These are phyloP conservation scores for Engraulis encrasicolus DNA, from an alignment of 2,113 vertebrate species.

Conservation along the genomic window DNA sequence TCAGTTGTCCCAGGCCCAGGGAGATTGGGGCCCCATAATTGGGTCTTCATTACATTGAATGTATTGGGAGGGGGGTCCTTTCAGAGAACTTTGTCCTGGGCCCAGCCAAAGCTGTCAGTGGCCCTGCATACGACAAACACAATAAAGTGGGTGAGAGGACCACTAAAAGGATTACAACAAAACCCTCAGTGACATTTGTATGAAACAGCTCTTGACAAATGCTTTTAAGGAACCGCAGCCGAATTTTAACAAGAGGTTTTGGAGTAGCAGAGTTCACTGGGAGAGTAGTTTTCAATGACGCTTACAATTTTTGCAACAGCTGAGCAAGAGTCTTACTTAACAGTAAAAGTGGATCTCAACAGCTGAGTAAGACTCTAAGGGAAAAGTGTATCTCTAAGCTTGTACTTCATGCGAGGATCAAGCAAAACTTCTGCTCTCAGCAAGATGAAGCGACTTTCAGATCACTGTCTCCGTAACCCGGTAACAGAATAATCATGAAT, in stretches of 20 bases:
- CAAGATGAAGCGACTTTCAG: background rate
- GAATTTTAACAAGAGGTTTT: background rate
- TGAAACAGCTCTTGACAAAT: background rate
- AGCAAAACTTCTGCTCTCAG: background rate
- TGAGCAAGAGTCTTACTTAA: no score
- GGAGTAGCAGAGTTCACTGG: background rate
- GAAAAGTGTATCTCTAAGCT: background rate
- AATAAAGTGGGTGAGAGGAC: background rate
- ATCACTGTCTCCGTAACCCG: no score
- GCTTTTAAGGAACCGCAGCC: background rate
- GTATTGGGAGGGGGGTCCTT: no score
- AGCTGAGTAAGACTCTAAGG: background rate
- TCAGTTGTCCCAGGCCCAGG: no score
- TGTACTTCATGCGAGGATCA: background rate
- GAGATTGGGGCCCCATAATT: no score
- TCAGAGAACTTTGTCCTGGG: no score
- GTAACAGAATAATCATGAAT: no score
- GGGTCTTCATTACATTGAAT: no score
- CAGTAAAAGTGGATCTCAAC: no score
- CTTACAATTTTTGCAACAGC: background rate
- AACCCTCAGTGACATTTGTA: background rate
- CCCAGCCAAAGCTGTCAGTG: no score
- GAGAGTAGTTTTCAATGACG: background rate
- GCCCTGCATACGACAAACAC: background rate
- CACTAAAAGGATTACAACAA: background rate